Evolutionary conservation across 2,888 invertebrate species (phyloP).

Genomic region (Acrobasis suavella): DNA sequence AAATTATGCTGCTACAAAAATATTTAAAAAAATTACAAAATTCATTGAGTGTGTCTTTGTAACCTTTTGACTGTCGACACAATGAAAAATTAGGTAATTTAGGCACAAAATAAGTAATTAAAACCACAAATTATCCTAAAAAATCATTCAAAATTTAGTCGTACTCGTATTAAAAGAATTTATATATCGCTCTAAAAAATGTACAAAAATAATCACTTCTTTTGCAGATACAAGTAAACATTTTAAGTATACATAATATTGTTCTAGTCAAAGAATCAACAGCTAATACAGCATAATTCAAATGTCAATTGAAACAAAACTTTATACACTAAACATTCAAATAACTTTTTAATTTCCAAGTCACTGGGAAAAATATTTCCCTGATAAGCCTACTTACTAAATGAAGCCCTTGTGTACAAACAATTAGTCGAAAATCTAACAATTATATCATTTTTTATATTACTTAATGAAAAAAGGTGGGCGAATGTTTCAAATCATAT

Average conservation of each 20-base stretch:
- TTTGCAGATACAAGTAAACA: no score
- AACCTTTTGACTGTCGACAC: background rate
- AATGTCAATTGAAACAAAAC: conserved; percentile 4
- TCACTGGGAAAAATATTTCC: background rate
- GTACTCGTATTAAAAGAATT: no score
- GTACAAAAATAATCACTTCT: no score
- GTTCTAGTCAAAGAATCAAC: background rate
- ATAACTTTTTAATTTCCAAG: background rate
- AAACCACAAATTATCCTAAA: no score
- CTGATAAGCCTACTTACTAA: background rate
- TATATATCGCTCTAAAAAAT: no score
- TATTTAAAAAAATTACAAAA: background rate
- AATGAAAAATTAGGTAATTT: background rate
- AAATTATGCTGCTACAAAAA: conserved; percentile 2
- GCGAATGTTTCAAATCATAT: conserved; percentile 6
- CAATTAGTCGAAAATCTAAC: background rate
- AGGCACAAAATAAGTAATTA: background rate
- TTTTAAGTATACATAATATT: no score
- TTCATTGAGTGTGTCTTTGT: no score
- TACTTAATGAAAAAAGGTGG: background rate
- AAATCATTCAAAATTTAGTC: no score
- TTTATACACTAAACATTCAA: background rate
- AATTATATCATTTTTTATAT: conserved; percentile 1
- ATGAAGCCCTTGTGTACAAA: conserved; percentile 1
- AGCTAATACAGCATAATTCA: background rate